Conservation (phyloP, 2,888 invertebrate genomes). For the Orthonevra nobilis region DNA sequence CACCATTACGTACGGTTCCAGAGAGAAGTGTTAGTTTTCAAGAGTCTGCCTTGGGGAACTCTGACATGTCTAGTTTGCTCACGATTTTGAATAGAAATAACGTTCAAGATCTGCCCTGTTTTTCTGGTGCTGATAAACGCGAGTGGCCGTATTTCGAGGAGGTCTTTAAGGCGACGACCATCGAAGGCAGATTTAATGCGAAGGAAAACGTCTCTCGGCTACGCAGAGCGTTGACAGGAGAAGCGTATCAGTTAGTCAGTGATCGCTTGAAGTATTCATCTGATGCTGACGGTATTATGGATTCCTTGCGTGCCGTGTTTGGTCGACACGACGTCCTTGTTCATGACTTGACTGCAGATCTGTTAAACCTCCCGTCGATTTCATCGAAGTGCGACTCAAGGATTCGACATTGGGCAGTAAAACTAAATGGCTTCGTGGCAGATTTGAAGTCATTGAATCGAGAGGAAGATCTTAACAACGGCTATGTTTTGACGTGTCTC, state of each 20-base stretch:
- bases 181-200: background rate
- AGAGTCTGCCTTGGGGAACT: background rate
- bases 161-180: background rate
- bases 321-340: conserved; percentile 7
- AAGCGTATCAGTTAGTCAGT: conserved; percentile 1
- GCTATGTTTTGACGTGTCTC: background rate
- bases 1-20: too few relatives aligned
- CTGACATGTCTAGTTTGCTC: conserved; percentile 18
- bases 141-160: conserved; percentile 25
- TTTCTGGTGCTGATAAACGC: background rate
- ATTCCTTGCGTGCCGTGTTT: background rate
- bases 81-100: conserved; percentile 13
- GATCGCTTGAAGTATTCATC: conserved; percentile 13
- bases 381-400: background rate
- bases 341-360: background rate
- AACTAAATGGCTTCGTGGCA: background rate
- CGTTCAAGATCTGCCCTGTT: conserved; percentile 12
- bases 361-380: background rate
- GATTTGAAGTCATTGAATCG: background rate
- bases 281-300: background rate
- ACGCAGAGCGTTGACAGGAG: background rate
- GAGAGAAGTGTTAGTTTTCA: background rate
- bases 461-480: background rate
- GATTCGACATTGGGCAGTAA: conserved; percentile 3
- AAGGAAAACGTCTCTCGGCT: conserved; percentile 8